Evolutionary conservation across 2,888 invertebrate species (phyloP).

Genomic region (Scrobipalpa atriplicella): DNA sequence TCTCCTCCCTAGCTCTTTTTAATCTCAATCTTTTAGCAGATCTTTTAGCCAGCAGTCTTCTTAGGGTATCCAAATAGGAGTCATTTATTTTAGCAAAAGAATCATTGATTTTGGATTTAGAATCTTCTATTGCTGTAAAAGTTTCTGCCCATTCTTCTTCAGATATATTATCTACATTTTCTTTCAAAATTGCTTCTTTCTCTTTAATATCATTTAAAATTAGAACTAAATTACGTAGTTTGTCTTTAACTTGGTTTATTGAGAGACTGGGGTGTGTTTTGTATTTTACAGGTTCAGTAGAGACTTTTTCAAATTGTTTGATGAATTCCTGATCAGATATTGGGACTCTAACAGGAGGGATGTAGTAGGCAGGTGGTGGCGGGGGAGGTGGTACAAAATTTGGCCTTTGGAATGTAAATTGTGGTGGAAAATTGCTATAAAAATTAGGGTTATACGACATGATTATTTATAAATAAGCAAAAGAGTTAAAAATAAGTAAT

Average conservation of each 20-base stretch:
- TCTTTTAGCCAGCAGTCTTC: slow-evolving; percentile 69
- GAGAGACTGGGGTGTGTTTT: slow-evolving; percentile 37
- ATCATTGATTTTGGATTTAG: slow-evolving; percentile 73
- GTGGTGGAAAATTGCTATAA: slow-evolving; percentile 60
- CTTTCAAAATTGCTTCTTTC: slow-evolving; percentile 66
- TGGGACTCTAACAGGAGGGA: not conserved
- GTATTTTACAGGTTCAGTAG: slow-evolving; percentile 29
- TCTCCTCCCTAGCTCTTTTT: slow-evolving; percentile 65
- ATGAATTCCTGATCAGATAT: slow-evolving; percentile 55
- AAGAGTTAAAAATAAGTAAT: slow-evolving; percentile 44
- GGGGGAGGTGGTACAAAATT: slow-evolving; percentile 45
- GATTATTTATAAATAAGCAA: slow-evolving; percentile 61
- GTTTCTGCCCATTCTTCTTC: slow-evolving; percentile 81
- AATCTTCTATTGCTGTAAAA: slow-evolving; percentile 72
- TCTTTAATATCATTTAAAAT: slow-evolving; percentile 51
- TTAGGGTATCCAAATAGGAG: slow-evolving; percentile 63
- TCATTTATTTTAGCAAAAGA: slow-evolving; percentile 65
- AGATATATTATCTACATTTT: slow-evolving; percentile 68
- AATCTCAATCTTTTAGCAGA: slow-evolving; percentile 74
- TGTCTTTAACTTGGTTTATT: slow-evolving; percentile 51
- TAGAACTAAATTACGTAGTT: slow-evolving; percentile 47
- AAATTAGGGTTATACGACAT: slow-evolving; percentile 69
- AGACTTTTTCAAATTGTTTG: slow-evolving; percentile 50
- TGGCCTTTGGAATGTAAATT: slow-evolving; percentile 67
- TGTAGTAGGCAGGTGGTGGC: slow-evolving; percentile 34